Evolutionary conservation across 2,113 vertebrate species (phyloP), one percentile per base, ranked within the genome.

Genomic region (Epinephelus fuscoguttatus): DNA sequence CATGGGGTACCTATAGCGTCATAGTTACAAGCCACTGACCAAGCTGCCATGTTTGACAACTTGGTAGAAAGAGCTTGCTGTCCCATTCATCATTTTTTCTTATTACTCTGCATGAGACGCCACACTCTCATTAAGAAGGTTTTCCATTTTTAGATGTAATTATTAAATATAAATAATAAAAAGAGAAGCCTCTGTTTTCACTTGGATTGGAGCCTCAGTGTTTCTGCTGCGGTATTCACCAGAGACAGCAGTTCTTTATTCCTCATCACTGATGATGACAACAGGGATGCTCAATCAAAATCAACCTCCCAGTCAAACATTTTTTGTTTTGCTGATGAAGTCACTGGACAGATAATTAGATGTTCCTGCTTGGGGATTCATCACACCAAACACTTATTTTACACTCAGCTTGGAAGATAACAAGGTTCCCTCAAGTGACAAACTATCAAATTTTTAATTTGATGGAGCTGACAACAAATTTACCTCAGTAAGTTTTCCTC

Each of bases 311-410:
- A 84, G 21, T 89, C 72, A 80, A 81, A 85, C 47, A 50, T 37
- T 74, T 67, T 37, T 63, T 73, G 62, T 69, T 75, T 70, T 47
- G 72, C 71, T 84, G 64, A 80, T 87, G 62, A 84, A 80, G 67
- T 74, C 71, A 45, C 50, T 42, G 62, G 79, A 82, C 61, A 69
- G 72, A 63, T 86, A 86, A 89, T 92, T 76, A 64, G 64, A 78
- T 53, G 30, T 55, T 62, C 70, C 52, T 86, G 53, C 79, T 74
- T 18, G 2, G 53, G 30, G 72, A 80, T 87, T 68, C 66, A 86
- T 59, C 27, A 66, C 6, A 40, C 8, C 18, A 52, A 85, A 75
- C 78, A 49, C 21, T 57, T 81, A 61, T 74, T 74, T 87, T 64
- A 52, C 2, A 2, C 18, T 71, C 23, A 42, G 37, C 60, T 63